Conservation (phyloP, 2,113 vertebrate genomes). For the Petrocephalus zakoni region DNA sequence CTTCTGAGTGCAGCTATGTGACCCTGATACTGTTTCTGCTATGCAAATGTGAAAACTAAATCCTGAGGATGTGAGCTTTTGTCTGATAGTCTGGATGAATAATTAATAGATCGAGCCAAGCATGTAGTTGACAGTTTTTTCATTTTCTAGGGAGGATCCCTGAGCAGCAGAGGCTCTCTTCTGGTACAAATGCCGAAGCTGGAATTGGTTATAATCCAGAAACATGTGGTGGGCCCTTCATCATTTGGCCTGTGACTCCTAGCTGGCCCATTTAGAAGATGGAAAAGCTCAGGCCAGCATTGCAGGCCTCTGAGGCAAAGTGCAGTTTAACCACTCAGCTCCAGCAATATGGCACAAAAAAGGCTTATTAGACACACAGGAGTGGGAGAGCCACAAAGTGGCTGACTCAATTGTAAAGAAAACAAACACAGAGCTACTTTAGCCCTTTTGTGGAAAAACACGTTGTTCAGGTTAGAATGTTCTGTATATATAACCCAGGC, state of each 20-base stretch:
- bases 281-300: not conserved
- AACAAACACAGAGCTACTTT: not conserved
- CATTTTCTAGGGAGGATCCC: not conserved
- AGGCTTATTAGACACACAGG: not conserved
- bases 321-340: not conserved
- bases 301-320: not conserved
- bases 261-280: not conserved
- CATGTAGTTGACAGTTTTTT: not conserved
- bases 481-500: not conserved
- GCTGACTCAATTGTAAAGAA: not conserved
- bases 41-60: not conserved
- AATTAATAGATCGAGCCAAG: not conserved
- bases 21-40: not conserved
- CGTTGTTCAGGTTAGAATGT: not conserved
- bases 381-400: not conserved
- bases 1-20: not conserved
- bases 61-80: not conserved
- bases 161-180: not conserved
- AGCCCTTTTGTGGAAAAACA: not conserved
- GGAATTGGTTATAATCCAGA: not conserved
- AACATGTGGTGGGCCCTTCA: not conserved
- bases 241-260: not conserved
- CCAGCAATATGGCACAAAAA: not conserved
- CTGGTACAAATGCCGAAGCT: not conserved
- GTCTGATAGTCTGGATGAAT: not conserved